Conservation (phyloP, 2,113 vertebrate species). For the Urocolius indicus region DNA sequence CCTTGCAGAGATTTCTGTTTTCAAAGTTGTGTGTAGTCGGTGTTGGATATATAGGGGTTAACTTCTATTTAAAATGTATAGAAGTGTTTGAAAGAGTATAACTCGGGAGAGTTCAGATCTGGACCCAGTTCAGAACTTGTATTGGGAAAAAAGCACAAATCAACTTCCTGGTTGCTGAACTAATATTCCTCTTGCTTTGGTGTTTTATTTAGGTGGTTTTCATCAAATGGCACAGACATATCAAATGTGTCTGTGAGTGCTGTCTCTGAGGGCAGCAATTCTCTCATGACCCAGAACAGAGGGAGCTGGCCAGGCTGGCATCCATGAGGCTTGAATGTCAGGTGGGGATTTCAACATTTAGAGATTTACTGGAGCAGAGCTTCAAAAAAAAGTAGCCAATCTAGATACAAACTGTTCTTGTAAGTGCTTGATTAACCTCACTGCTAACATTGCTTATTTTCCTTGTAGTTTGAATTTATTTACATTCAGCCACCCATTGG, state of each 20-base stretch:
- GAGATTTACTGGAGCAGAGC: neutral
- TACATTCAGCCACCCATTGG: neutral
- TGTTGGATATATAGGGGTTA: rapidly evolving
- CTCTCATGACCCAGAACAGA: rapidly evolving
- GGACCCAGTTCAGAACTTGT: neutral
- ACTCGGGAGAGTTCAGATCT: neutral
- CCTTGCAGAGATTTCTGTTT: neutral
- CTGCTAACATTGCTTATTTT: rapidly evolving
- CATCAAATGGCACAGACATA: neutral
- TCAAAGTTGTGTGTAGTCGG: neutral
- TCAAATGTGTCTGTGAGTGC: too few relatives aligned
- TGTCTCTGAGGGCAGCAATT: neutral
- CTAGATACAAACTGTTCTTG: neutral
- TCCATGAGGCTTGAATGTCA: rapidly evolving
- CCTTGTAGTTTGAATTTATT: neutral
- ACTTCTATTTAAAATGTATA: neutral
- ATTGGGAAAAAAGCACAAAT: neutral
- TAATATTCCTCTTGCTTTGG: neutral
- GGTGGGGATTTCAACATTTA: neutral
- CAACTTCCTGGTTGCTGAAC: neutral
- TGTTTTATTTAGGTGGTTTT: neutral
- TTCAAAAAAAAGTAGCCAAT: neutral
- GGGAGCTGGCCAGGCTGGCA: neutral
- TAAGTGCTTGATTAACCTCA: neutral
- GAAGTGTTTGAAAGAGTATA: neutral